Evolutionary conservation across 2,888 invertebrate species (phyloP).

Genomic region (Conistra vaccinii): DNA sequence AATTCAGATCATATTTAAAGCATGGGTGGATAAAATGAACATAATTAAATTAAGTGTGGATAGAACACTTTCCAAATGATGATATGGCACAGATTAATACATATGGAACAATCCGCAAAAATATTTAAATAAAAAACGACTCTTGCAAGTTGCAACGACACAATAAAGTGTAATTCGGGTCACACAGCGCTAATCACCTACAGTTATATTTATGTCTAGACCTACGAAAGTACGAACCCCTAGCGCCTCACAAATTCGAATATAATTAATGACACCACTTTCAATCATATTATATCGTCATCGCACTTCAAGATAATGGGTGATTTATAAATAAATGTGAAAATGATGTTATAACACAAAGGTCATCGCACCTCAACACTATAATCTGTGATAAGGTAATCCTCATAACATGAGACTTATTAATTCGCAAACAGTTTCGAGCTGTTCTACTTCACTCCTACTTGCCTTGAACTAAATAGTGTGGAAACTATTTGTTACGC

Average conservation of each 20-base stretch:
- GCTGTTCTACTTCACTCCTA: background rate
- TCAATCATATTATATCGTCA: conserved; percentile 13
- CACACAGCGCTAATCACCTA: too few relatives aligned
- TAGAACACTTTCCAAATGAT: background rate
- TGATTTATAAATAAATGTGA: conserved; percentile 48
- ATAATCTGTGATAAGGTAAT: conserved; percentile 48
- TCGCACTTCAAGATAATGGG: conserved; percentile 31
- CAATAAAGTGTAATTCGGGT: too few relatives aligned
- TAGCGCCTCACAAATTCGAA: background rate
- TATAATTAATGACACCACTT: conserved; percentile 7
- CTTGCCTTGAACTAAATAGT: conserved; percentile 15
- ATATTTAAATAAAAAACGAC: too few relatives aligned
- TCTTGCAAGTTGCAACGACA: too few relatives aligned
- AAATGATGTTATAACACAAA: conserved; percentile 42
- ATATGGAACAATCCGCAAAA: too few relatives aligned
- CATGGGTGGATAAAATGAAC: too few relatives aligned
- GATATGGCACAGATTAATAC: too few relatives aligned
- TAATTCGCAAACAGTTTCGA: conserved; percentile 25
- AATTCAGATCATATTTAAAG: too few relatives aligned
- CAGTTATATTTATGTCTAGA: too few relatives aligned
- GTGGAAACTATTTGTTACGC: too few relatives aligned
- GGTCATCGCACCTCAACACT: conserved; percentile 47
- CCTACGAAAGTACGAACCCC: background rate
- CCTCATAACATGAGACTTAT: conserved; percentile 31
- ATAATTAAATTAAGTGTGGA: background rate